Evolutionary conservation across 2,888 invertebrate genomes (phyloP), one percentile per base, ranked within the genome.

Genomic region (Phortica magna): DNA sequence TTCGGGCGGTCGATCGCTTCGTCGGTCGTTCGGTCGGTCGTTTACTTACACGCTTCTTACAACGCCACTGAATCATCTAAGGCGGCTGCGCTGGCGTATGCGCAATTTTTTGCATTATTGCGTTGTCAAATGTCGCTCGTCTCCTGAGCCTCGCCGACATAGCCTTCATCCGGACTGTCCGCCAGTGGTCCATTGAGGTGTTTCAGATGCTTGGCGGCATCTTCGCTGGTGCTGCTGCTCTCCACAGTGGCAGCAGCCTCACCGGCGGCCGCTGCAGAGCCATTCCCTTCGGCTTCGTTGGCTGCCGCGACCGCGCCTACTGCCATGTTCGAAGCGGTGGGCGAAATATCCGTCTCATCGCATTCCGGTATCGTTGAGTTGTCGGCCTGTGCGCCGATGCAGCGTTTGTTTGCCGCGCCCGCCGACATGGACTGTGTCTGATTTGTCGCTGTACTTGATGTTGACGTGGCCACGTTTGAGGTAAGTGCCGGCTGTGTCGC

Each of bases 131-230:
- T 95, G 89, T 95, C 95, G 87, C 94, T 94, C 78, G 94, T 94
- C 88, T 94, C 94, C 72, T 92, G 93, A 42, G 92, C 93, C 83
- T 96, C 97, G 57, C 96, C 97, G 75, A 96, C 97, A 91, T 97
- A 97, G 19, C 96, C 97, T 92, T 97, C 97, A 90, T 97, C 97
- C 55, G 96, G 96, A 91, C 96, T 96, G 88, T 96, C 96, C 19
- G 96, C 95, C 84, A 93, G 83, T n/a, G 92, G 92, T 70, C 91
- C 91, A 57, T 90, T 90, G 73, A 92, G 83, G 80, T 92, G 92
- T 82, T 93, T 89, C 92, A 94, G 84, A 93, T 93, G 91, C 92
- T 93, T 83, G 91, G 92, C 82, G 19, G 83, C 68, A 41, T 82
- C 75, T 92, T 93, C 85, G 75, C 73, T 65, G 70, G 71, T 71